Evolutionary conservation across 2,888 invertebrate genomes (phyloP).

Genomic region (Melieria omissa): DNA sequence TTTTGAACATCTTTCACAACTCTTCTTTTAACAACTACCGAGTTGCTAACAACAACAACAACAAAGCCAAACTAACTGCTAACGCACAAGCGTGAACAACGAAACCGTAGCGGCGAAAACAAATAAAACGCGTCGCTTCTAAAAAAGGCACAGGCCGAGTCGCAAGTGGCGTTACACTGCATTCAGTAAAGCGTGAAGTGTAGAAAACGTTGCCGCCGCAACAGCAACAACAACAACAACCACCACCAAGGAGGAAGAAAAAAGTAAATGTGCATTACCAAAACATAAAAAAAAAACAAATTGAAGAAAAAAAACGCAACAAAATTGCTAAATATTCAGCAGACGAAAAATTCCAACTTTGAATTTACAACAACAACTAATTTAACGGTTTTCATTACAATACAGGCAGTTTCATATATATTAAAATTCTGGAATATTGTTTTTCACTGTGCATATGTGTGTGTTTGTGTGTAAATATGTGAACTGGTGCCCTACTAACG

Average conservation of each 20-base stretch:
- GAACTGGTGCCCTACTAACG: too few relatives aligned
- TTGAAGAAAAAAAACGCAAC: too few relatives aligned
- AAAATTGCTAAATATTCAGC: too few relatives aligned
- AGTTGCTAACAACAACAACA: constrained; percentile 27
- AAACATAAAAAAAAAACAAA: not conserved
- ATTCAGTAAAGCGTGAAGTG: constrained; percentile 60
- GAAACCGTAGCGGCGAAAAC: constrained; percentile 20
- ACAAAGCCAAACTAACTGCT: constrained; percentile 19
- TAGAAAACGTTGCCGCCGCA: constrained; percentile 3
- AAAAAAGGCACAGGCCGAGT: constrained; percentile 17
- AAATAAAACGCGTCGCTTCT: not conserved
- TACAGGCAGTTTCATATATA: too few relatives aligned
- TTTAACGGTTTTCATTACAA: too few relatives aligned
- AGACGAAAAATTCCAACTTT: too few relatives aligned
- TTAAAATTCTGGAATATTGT: too few relatives aligned
- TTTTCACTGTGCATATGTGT: too few relatives aligned
- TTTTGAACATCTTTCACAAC: too few relatives aligned
- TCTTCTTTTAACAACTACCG: too few relatives aligned
- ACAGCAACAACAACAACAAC: not conserved
- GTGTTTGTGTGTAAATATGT: too few relatives aligned
- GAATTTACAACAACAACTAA: too few relatives aligned
- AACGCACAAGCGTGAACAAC: constrained; percentile 29
- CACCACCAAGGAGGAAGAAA: not conserved
- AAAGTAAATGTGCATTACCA: constrained; percentile 6
- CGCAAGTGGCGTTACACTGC: constrained; percentile 48